Base-by-base conservation (phyloP, 53 echinoderm and acorn worm genomes). In the Antedon mediterranea region DNA sequence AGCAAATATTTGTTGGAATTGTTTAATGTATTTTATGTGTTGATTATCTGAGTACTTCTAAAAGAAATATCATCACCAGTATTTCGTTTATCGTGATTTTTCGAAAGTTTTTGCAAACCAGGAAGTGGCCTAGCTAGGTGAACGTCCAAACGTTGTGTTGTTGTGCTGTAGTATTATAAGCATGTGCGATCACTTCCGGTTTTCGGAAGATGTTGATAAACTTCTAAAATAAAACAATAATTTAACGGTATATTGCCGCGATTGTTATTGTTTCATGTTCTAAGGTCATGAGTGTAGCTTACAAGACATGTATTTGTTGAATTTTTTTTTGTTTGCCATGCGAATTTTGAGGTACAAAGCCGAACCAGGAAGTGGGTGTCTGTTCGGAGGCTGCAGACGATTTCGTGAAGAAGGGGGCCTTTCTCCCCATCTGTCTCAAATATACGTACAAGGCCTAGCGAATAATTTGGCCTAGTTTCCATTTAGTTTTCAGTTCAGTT, bases 181-280 rank as follows among this genome's bases (percentile, higher is more conserved):
- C 57, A 57, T 57, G 57, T 57, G 57, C 57, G 57, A 57, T 57
- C 57, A 57, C 57, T 57, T 57, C 57, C 57, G 57, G 57, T 57
- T 57, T 57, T 57, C 14, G 23, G 20, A 57, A 57, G 15, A 23
- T 57, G 23, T 26, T 57, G 23, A 3, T 57, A 57, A 57, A 57
- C 57, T 15, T 23, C 57, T 13, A 18, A 57, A 37, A 37, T 57
- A 57, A 18, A 57, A 18, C 9, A 57, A 57, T 23, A 57, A 18
- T 11, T 57, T 57, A 57, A 15, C 11, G 20, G 2, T 57, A 26
- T 57, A 26, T 57, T 3, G 9, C 2, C 57, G 23, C 9, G 20
- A 11, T 57, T 3, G 23, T 18, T 23, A 57, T 18, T 57, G 9
- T 23, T 57, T 18, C 14, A 57, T 8, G 2, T 15, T 57, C 57